These are phyloP conservation scores for Triplophysa siluroides DNA, from an alignment of 2,113 vertebrate species.

Conservation along the genomic window DNA sequence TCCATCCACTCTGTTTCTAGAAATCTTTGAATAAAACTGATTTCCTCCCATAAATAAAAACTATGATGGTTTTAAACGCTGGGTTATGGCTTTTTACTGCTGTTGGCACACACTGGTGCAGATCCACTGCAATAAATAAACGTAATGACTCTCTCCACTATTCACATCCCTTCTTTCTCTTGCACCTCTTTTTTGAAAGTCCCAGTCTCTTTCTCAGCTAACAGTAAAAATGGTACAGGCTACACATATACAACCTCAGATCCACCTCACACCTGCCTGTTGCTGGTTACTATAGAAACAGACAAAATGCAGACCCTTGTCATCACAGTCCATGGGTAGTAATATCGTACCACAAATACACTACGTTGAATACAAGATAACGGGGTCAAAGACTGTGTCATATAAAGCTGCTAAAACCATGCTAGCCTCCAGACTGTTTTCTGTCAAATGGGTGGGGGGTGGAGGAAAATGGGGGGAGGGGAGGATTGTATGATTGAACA, in stretches of 20 bases:
- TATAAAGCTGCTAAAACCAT: slow-evolving; percentile 40
- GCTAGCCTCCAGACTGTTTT: slow-evolving; percentile 11
- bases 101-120: slow-evolving; percentile 21
- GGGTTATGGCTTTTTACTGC: slow-evolving; percentile 42
- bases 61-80: slow-evolving; percentile 21
- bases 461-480: slow-evolving; percentile 28
- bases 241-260: slow-evolving; percentile 38
- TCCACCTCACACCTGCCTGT: slow-evolving; percentile 50
- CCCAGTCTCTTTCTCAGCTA: slow-evolving; percentile 8
- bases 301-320: slow-evolving; percentile 38
- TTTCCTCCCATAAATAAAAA: slow-evolving; percentile 4
- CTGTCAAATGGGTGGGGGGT: not conserved
- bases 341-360: slow-evolving; percentile 44
- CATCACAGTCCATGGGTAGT: slow-evolving; percentile 47
- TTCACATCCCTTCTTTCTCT: not conserved
- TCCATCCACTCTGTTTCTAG: not conserved
- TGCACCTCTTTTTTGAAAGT: not conserved
- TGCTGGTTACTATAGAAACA: slow-evolving; percentile 58
- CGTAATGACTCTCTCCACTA: slow-evolving; percentile 27
- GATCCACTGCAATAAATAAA: slow-evolving; percentile 37
- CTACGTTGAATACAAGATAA: slow-evolving; percentile 18
- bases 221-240: slow-evolving; percentile 32
- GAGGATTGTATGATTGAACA: slow-evolving; percentile 22
- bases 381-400: slow-evolving; percentile 19
- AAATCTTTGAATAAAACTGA: not conserved